Evolutionary conservation across 2,888 invertebrate genomes (phyloP).

Genomic region (Sussaba pulchella): DNA sequence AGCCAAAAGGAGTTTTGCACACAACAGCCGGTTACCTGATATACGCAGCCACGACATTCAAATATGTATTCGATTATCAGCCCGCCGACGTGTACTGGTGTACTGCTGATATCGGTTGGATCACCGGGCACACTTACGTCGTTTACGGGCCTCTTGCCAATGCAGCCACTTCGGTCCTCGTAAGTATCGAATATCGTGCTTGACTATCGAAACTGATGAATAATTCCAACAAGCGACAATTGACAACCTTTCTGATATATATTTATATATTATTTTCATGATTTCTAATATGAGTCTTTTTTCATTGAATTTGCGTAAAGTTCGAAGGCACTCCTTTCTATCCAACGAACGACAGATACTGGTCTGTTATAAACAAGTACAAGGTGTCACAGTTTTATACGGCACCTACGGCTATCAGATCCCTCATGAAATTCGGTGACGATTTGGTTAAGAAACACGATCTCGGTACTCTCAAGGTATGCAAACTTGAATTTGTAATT

Average conservation of each 20-base stretch:
- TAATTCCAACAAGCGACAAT: too few species aligned
- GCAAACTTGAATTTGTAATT: conserved; percentile 50
- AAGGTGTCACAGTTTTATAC: conserved; percentile 98
- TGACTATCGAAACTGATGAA: too few species aligned
- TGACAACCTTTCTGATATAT: too few species aligned
- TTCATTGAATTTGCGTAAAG: conserved; percentile 84
- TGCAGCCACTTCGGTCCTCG: conserved; percentile 97
- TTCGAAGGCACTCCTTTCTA: conserved; percentile 99
- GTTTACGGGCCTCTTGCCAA: conserved; percentile 98
- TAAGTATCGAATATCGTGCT: conserved; percentile 84
- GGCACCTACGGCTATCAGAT: conserved; percentile 98
- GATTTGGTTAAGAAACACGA: conserved; percentile 89
- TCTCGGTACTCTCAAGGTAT: conserved; percentile 84
- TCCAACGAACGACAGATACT: conserved; percentile 96
- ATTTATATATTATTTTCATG: too few species aligned
- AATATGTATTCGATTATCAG: conserved; percentile 97
- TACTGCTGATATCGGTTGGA: conserved; percentile 98
- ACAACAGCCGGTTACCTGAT: conserved; percentile 97
- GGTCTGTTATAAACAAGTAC: conserved; percentile 97
- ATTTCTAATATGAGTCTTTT: conserved; percentile 10
- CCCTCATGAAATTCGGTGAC: conserved; percentile 98
- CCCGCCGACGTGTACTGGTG: conserved; percentile 95
- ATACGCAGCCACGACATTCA: conserved; percentile 97
- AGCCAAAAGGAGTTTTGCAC: conserved; percentile 99
- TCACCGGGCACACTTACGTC: conserved; percentile 96